phyloP scores from a whole-genome alignment of 2,888 invertebrate species.

The Platycheirus albimanus region DNA sequence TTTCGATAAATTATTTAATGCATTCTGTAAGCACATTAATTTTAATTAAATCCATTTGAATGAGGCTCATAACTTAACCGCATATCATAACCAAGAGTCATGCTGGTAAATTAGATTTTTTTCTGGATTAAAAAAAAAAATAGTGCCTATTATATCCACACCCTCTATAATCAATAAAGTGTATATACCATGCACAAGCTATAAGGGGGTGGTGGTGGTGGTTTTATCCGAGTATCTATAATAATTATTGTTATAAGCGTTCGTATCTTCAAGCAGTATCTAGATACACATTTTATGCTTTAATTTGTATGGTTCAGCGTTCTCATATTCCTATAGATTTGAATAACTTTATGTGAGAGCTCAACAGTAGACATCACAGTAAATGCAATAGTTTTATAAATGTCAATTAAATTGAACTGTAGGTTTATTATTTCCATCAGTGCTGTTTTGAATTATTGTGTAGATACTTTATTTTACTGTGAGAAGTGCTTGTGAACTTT shows the following conservation, averaged over 20 bases:
- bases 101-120: conserved; percentile 55
- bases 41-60: conserved; percentile 60
- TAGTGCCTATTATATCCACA: not conserved
- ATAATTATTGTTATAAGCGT: no score
- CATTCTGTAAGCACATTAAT: conserved; percentile 65
- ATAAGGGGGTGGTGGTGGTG: no score
- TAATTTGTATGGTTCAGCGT: conserved; percentile 7
- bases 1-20: conserved; percentile 60
- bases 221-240: no score
- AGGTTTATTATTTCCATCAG: conserved; percentile 39
- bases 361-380: not conserved
- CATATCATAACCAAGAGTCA: conserved; percentile 15
- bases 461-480: conserved; percentile 17
- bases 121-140: conserved; percentile 24
- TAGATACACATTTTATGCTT: conserved; percentile 21
- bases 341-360: conserved; percentile 5
- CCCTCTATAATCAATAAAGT: conserved; percentile 62
- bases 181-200: conserved; percentile 32
- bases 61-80: conserved; percentile 2
- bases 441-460: conserved; percentile 26
- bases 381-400: conserved; percentile 62
- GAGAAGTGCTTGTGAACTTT: not conserved
- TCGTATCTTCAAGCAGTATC: no score
- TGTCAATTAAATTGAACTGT: conserved; percentile 71
- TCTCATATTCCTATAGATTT: conserved; percentile 8